Percentiles rank a stretch among this genome's conserved stretches.
phyloP scores from a whole-genome alignment of 2,888 invertebrate species.

The Ischnus inquisitorius region DNA sequence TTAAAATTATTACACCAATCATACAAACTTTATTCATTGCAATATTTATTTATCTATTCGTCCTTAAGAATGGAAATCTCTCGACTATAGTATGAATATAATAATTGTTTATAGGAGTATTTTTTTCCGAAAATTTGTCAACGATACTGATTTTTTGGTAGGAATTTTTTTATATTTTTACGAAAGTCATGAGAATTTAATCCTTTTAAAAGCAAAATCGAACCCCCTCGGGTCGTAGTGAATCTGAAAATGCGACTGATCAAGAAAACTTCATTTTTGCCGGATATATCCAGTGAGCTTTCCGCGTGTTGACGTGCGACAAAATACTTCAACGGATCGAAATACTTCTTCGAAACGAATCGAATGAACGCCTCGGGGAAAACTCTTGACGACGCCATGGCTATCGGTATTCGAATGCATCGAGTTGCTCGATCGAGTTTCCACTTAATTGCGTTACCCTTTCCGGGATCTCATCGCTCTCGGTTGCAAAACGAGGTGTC shows the following conservation, averaged over 20 bases:
- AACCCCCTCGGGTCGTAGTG: too few species aligned
- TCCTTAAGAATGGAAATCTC: too few species aligned
- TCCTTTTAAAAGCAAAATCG: too few species aligned
- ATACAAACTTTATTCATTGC: too few species aligned
- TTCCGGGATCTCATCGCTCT: constrained; percentile 39
- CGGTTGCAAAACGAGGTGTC: constrained; percentile 24
- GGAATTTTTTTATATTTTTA: too few species aligned
- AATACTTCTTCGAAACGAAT: constrained; percentile 36
- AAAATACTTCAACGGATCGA: neutral
- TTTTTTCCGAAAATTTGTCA: too few species aligned
- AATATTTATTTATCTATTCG: too few species aligned
- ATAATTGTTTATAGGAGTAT: too few species aligned
- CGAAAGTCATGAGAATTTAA: too few species aligned
- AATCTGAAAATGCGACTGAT: neutral
- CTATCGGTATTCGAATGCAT: constrained; percentile 60
- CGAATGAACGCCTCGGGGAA: neutral
- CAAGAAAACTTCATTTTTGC: neutral
- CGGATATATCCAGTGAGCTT: neutral
- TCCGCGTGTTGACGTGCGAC: neutral
- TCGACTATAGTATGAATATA: too few species aligned
- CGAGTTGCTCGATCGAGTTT: constrained; percentile 65
- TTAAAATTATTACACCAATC: too few species aligned
- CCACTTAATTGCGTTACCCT: constrained; percentile 59
- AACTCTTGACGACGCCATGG: neutral
- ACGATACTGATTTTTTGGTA: too few species aligned